A percentile compares a stretch with the other conserved stretches of the same genome.
Evolutionary conservation across 2,888 invertebrate genomes (phyloP).

Genomic region (Diachrysia chrysitis): DNA sequence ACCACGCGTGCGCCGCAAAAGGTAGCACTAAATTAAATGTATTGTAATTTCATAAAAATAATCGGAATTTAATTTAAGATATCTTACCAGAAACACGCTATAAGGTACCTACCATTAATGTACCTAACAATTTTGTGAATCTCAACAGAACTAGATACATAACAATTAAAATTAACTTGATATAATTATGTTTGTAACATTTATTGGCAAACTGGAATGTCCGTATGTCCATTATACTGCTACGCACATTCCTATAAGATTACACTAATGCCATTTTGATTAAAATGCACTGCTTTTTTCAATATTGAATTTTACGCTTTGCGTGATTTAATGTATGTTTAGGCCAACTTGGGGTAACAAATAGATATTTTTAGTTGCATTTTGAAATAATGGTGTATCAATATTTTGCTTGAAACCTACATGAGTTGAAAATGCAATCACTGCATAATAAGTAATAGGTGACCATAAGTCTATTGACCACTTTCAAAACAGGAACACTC

Average conservation of each 20-base stretch:
- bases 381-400: neutral
- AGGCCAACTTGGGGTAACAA: constrained; percentile 59
- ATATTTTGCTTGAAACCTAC: neutral
- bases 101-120: too few species aligned
- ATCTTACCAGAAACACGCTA: too few species aligned
- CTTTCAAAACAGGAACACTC: neutral
- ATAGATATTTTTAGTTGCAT: constrained; percentile 58
- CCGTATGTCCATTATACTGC: constrained; percentile 68
- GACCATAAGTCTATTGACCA: neutral
- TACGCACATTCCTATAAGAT: constrained; percentile 85
- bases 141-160: too few species aligned
- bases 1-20: too few species aligned
- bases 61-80: too few species aligned
- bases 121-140: too few species aligned
- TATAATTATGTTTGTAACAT: neutral
- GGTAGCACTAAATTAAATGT: too few species aligned
- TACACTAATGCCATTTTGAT: constrained; percentile 88
- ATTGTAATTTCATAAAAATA: too few species aligned
- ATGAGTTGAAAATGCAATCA: neutral
- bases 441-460: neutral
- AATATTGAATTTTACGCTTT: constrained; percentile 84
- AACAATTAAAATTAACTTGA: too few species aligned
- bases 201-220: constrained; percentile 24
- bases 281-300: constrained; percentile 86
- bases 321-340: constrained; percentile 71